These are phyloP conservation scores for Furcifer pardalis DNA, from an alignment of 2,797 vertebrate genomes.

Conservation along the genomic window DNA sequence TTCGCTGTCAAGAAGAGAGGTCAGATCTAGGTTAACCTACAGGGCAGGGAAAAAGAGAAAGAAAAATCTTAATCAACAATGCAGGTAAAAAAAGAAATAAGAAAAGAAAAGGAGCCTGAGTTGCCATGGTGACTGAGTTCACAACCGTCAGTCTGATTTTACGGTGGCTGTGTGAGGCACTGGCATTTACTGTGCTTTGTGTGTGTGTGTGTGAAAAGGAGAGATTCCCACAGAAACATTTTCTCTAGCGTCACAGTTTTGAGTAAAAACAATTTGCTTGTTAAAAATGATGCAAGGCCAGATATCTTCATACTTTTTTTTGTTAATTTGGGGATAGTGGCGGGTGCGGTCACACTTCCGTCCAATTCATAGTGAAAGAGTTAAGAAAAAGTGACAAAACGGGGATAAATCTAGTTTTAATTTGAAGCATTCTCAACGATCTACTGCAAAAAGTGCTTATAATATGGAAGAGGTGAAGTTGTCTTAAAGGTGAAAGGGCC, in stretches of 20 bases:
- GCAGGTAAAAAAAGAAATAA: slow-evolving; percentile 44
- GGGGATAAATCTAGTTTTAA: not conserved
- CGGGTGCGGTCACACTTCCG: not conserved
- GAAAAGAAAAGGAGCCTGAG: slow-evolving; percentile 59
- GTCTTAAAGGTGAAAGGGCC: no score
- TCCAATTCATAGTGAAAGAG: not conserved
- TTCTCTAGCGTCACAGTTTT: no score
- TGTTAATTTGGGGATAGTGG: not conserved
- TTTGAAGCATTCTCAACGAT: not conserved
- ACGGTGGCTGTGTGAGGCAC: slow-evolving; percentile 21
- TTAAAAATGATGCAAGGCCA: not conserved
- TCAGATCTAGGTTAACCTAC: slow-evolving; percentile 96
- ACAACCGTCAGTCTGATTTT: slow-evolving; percentile 49
- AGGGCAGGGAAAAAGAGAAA: slow-evolving; percentile 62
- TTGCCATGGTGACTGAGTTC: slow-evolving; percentile 83
- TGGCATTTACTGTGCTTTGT: not conserved
- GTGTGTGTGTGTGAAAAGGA: not conserved
- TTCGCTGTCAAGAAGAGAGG: slow-evolving; percentile 93
- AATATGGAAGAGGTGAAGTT: no score
- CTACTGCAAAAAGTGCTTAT: not conserved
- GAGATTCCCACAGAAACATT: no score
- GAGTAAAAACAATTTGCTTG: not conserved
- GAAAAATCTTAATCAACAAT: slow-evolving; percentile 60
- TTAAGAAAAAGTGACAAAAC: not conserved
- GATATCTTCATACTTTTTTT: not conserved